These are phyloP conservation scores for Emydoidea blandingii DNA, from an alignment of 2,797 vertebrate genomes.

Conservation along the genomic window DNA sequence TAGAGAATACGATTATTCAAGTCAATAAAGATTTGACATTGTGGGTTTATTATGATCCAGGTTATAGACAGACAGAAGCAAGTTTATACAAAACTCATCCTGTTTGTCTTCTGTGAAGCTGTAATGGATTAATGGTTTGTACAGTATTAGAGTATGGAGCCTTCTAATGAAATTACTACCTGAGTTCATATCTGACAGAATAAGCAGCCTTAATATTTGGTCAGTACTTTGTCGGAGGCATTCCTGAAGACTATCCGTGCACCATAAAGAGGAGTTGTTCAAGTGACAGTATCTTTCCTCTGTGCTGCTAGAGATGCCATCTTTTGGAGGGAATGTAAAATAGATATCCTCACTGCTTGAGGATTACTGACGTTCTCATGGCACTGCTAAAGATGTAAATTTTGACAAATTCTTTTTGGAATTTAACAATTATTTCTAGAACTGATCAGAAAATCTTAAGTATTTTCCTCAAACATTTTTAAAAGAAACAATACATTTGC, in stretches of 20 bases:
- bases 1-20: not conserved
- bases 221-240: not conserved
- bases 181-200: not conserved
- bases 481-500: not conserved
- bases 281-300: not conserved
- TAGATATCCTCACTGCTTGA: not conserved
- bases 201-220: slow-evolving; percentile 22
- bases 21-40: not conserved
- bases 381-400: not conserved
- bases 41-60: not conserved
- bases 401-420: not conserved
- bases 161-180: not conserved
- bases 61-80: not conserved
- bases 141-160: not conserved
- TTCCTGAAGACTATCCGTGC: not conserved
- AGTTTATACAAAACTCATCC: not conserved
- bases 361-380: fast-evolving
- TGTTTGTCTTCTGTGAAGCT: fast-evolving
- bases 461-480: not conserved
- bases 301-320: not conserved
- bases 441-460: not conserved
- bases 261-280: not conserved
- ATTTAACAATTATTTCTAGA: slow-evolving; percentile 1
- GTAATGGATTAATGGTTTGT: slow-evolving; percentile 6
- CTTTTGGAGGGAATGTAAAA: fast-evolving